A percentile compares a stretch with the other conserved stretches of the same genome.
Conservation (phyloP, 30 jellyfish, hydroid and myxozoan genomes). For the Sanderia malayensis region DNA sequence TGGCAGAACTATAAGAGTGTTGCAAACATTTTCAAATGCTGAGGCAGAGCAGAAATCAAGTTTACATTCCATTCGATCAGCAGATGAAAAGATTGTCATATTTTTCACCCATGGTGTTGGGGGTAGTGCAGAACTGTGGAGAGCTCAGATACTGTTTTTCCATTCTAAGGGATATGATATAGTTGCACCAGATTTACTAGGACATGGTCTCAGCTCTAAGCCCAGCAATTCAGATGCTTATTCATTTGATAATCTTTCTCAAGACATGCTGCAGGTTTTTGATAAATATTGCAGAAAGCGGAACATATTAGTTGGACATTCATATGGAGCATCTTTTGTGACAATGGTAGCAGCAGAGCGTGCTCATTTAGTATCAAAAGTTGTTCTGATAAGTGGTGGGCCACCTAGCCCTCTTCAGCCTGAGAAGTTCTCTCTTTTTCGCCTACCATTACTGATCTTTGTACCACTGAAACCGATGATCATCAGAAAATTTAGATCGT, state of each 20-base stretch:
- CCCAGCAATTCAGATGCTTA: slow-evolving; percentile 60
- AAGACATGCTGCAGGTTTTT: slow-evolving; percentile 75
- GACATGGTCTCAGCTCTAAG: slow-evolving; percentile 95
- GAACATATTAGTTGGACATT: slow-evolving; percentile 87
- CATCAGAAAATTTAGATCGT: slow-evolving; percentile 78
- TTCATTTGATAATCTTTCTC: slow-evolving; percentile 63
- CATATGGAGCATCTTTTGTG: slow-evolving; percentile 97
- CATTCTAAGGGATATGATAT: slow-evolving; percentile 72
- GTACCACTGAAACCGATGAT: slow-evolving; percentile 58
- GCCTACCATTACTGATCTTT: slow-evolving; percentile 90
- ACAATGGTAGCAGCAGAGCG: slow-evolving; percentile 87
- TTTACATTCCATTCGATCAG: neutral
- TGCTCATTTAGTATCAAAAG: slow-evolving; percentile 51
- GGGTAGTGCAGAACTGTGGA: slow-evolving; percentile 88
- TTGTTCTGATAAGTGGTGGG: slow-evolving; percentile 94
- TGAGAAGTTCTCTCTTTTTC: slow-evolving; percentile 80
- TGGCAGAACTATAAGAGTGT: slow-evolving; percentile 58
- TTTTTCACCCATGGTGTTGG: slow-evolving; percentile 98
- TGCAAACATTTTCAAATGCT: slow-evolving; percentile 30
- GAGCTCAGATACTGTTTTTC: slow-evolving; percentile 59
- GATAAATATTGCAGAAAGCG: slow-evolving; percentile 63
- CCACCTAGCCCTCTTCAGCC: slow-evolving; percentile 93
- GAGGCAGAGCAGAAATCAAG: slow-evolving; percentile 14
- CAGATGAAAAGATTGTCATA: slow-evolving; percentile 19
- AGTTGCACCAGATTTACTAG: slow-evolving; percentile 87